A percentile compares a stretch with the other conserved stretches of the same genome.
phyloP scores from a whole-genome alignment of 2,113 vertebrate species.

The Gadus macrocephalus region DNA sequence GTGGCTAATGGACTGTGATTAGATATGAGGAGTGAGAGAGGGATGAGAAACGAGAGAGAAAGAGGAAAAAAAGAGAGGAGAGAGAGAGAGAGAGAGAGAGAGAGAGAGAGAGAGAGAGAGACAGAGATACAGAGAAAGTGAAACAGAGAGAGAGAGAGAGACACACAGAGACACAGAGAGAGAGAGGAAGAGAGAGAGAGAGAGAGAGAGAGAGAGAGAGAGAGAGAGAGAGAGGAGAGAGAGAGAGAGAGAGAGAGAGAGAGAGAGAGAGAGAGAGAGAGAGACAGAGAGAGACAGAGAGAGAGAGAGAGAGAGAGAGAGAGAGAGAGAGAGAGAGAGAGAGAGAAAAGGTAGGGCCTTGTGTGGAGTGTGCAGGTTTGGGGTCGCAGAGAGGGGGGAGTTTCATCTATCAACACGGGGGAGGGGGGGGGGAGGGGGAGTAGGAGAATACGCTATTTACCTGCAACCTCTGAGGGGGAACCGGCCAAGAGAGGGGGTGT shows the following conservation, averaged over 20 bases:
- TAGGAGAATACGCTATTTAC: slow-evolving; percentile 65
- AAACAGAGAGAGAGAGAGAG: slow-evolving; percentile 32
- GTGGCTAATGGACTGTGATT: slow-evolving; percentile 73
- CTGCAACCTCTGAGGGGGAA: slow-evolving; percentile 60
- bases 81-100: slow-evolving; percentile 7
- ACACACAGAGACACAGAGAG: slow-evolving; percentile 17
- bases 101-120: slow-evolving; percentile 3
- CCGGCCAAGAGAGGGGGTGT: slow-evolving; percentile 29
- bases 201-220: slow-evolving; percentile 38
- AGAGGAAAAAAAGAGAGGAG: slow-evolving; percentile 1
- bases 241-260: slow-evolving; percentile 7
- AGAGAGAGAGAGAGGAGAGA: slow-evolving; percentile 19
- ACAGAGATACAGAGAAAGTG: slow-evolving; percentile 19
- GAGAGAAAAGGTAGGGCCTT: slow-evolving; percentile 33
- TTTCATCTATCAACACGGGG: slow-evolving; percentile 60
- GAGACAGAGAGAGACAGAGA: slow-evolving; percentile 31
- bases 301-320: slow-evolving; percentile 7
- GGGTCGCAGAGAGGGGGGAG: slow-evolving; percentile 40
- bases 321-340: slow-evolving; percentile 35
- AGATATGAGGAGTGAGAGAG: slow-evolving; percentile 59
- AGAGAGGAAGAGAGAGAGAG: slow-evolving; percentile 29
- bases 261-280: neutral
- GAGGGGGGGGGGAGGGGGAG: slow-evolving; percentile 53
- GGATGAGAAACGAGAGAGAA: slow-evolving; percentile 12
- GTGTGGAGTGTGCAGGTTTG: slow-evolving; percentile 34